Conservation (phyloP, 2,797 vertebrate genomes). For the Anguilla marmorata region DNA sequence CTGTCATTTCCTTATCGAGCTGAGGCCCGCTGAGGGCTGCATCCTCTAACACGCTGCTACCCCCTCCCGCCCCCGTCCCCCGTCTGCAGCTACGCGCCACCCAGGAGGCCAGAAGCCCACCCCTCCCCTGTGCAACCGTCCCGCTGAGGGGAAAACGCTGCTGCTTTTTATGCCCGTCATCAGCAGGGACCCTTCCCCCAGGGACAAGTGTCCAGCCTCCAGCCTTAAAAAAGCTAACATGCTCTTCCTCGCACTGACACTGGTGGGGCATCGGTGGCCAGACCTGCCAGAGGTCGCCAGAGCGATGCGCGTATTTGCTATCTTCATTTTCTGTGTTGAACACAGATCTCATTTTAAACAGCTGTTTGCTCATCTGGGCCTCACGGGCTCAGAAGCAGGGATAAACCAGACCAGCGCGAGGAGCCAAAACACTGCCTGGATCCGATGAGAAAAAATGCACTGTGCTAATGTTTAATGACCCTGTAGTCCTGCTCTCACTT, state of each 20-base stretch:
- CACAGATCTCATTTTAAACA: not conserved
- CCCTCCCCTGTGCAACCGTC: not conserved
- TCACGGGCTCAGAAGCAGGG: not conserved
- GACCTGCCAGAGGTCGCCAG: not conserved
- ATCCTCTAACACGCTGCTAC: not conserved
- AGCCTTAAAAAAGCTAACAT: not conserved
- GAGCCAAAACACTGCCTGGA: not conserved
- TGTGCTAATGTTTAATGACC: too few species aligned
- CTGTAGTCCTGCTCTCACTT: too few species aligned
- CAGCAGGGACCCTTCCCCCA: not conserved
- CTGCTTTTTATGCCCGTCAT: conserved; percentile 23
- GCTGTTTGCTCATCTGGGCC: not conserved
- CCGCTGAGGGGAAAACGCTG: not conserved
- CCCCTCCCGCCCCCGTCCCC: not conserved
- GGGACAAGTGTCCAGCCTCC: not conserved
- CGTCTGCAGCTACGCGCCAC: not conserved
- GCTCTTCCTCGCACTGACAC: not conserved
- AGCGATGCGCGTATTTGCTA: not conserved
- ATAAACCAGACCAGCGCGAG: not conserved
- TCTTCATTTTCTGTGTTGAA: conserved; percentile 12
- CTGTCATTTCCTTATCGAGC: not conserved
- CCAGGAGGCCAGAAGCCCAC: not conserved
- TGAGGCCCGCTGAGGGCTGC: not conserved
- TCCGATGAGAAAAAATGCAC: not conserved
- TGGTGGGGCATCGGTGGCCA: not conserved